Percentiles rank a stretch among this genome's conserved stretches.
Evolutionary conservation across 2,888 invertebrate species (phyloP).

Genomic region (Panopea generosa): DNA sequence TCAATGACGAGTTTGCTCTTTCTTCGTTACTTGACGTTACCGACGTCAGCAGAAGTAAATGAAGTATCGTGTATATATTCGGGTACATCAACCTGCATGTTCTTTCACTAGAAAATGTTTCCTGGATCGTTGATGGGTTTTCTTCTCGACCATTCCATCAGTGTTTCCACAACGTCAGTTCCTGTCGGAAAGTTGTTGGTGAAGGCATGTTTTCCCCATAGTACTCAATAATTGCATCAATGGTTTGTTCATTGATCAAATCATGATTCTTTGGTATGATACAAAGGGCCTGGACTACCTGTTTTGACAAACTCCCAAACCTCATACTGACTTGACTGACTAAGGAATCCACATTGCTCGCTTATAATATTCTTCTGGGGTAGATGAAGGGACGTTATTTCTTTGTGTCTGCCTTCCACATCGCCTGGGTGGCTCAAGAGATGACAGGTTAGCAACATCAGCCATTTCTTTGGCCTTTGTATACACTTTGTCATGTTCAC

Average conservation of each 20-base stretch:
- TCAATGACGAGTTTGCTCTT: conserved; percentile 45
- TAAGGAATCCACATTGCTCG: conserved; percentile 33
- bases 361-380: conserved; percentile 35
- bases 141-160: conserved; percentile 8
- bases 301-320: conserved; percentile 25
- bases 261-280: conserved; percentile 23
- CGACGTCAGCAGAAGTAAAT: conserved; percentile 33
- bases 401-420: conserved; percentile 37
- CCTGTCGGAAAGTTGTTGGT: conserved; percentile 34
- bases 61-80: conserved; percentile 31
- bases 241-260: conserved; percentile 11
- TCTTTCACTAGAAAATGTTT: conserved; percentile 6
- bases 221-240: conserved; percentile 8
- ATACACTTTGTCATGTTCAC: conserved; percentile 13
- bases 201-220: conserved; percentile 35
- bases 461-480: conserved; percentile 16
- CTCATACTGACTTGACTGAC: conserved; percentile 28
- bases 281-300: conserved; percentile 22
- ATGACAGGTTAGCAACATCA: background rate
- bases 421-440: conserved; percentile 14
- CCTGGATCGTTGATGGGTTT: conserved; percentile 5
- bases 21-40: conserved; percentile 41
- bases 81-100: conserved; percentile 33
- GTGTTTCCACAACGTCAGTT: conserved; percentile 27
- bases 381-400: conserved; percentile 38